Evolutionary conservation across 2,113 vertebrate genomes (phyloP).

Genomic region (Poeciliopsis turrubarensis): DNA sequence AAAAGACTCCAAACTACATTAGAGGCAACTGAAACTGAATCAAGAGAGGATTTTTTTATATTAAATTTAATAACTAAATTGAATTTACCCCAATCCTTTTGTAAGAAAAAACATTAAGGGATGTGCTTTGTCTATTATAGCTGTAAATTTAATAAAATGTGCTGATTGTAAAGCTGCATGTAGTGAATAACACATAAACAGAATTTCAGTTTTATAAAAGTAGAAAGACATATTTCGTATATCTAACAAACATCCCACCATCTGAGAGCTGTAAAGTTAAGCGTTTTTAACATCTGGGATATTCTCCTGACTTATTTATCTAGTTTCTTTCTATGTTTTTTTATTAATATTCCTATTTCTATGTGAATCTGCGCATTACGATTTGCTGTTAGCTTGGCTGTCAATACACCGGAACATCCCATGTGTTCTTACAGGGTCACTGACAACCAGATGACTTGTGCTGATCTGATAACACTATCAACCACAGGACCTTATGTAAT

Average conservation of each 20-base stretch:
- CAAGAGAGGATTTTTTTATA: background rate
- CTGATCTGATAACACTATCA: background rate
- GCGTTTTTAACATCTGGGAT: background rate
- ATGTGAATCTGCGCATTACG: no score
- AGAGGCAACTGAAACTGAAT: conserved; percentile 27
- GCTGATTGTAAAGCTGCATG: conserved; percentile 6
- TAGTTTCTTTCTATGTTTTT: no score
- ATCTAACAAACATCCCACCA: conserved; percentile 19
- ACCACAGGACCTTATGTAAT: no score
- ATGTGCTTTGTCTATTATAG: conserved; percentile 12
- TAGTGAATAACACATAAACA: conserved; percentile 20
- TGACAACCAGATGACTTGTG: background rate
- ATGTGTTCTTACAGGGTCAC: background rate
- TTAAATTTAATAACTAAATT: conserved; percentile 43
- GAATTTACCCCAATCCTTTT: conserved; percentile 26
- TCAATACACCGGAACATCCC: no score
- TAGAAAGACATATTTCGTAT: conserved; percentile 6
- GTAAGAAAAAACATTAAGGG: conserved; percentile 2
- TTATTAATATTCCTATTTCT: no score
- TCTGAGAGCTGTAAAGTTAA: background rate
- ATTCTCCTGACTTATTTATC: background rate
- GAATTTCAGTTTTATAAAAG: background rate
- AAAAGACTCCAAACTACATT: conserved; percentile 13
- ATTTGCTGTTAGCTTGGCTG: no score
- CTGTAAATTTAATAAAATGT: conserved; percentile 4